These are phyloP conservation scores for Drosophila nr. perissopoda DNA, from an alignment of 2,888 invertebrate species.

Conservation along the genomic window DNA sequence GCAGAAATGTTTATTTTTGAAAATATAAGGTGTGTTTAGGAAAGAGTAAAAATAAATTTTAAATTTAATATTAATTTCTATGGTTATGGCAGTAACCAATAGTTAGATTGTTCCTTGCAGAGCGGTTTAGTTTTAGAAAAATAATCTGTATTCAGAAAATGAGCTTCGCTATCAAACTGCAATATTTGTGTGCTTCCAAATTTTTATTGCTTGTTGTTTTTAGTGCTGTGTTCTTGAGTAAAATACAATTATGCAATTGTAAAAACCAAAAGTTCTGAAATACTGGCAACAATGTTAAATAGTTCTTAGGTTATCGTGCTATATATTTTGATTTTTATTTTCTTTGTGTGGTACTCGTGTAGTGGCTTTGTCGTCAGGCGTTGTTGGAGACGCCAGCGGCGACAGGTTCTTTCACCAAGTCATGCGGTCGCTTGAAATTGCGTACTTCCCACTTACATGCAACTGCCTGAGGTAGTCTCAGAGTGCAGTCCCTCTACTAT, in stretches of 20 bases:
- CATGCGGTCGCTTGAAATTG: conserved; percentile 21
- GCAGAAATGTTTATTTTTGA: neutral
- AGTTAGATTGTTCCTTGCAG: neutral
- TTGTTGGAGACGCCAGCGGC: conserved; percentile 32
- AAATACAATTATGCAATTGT: neutral
- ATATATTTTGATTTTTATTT: conserved; percentile 30
- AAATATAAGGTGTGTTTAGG: neutral
- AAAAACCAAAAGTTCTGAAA: neutral
- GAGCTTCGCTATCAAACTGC: neutral
- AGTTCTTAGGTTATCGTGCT: conserved; percentile 60
- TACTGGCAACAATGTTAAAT: conserved; percentile 26
- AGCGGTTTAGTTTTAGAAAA: neutral
- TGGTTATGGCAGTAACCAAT: neutral
- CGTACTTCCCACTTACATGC: conserved; percentile 62
- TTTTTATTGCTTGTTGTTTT: too few relatives aligned
- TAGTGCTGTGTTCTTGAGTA: neutral
- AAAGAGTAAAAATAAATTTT: neutral
- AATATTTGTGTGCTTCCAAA: neutral
- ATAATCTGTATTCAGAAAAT: neutral
- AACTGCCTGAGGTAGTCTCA: conserved; percentile 42
- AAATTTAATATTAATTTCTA: neutral
- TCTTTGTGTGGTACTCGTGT: conserved; percentile 17
- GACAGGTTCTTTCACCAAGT: conserved; percentile 45
- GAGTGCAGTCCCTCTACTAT: conserved; percentile 41
- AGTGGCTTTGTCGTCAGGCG: conserved; percentile 36